Conservation (phyloP, 2,113 vertebrate species). For the Rhinichthys klamathensis region DNA sequence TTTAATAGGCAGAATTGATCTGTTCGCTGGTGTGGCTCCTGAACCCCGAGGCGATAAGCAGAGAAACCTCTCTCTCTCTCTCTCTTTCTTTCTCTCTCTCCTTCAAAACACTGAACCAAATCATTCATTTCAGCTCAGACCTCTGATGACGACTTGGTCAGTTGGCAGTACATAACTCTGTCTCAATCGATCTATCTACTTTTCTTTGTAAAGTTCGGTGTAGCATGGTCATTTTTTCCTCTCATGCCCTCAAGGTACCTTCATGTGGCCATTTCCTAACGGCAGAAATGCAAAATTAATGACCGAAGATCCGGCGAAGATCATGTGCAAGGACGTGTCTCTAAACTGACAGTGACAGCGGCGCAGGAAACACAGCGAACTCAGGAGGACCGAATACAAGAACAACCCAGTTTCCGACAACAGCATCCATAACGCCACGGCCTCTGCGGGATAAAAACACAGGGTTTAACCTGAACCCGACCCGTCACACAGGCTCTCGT, state of each 20-base stretch:
- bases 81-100: not conserved
- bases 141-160: not conserved
- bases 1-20: slow-evolving; percentile 72
- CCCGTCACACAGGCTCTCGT: not conserved
- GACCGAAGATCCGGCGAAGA: slow-evolving; percentile 29
- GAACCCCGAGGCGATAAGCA: slow-evolving; percentile 52
- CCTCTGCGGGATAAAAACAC: slow-evolving; percentile 8
- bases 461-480: not conserved
- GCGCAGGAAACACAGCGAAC: slow-evolving; percentile 25
- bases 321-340: slow-evolving; percentile 30
- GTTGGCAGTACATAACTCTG: not conserved
- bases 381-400: not conserved
- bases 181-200: not conserved
- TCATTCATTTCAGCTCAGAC: slow-evolving; percentile 3
- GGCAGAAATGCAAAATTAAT: slow-evolving; percentile 60
- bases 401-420: slow-evolving; percentile 3
- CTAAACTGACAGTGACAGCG: slow-evolving; percentile 52
- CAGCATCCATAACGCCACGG: not conserved
- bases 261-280: slow-evolving; percentile 48
- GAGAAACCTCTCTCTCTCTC: not conserved
- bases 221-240: not conserved
- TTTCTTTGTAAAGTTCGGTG: slow-evolving; percentile 26
- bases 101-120: slow-evolving; percentile 21
- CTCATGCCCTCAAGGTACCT: slow-evolving; percentile 18
- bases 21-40: slow-evolving; percentile 51